A percentile compares a stretch with the other conserved stretches of the same genome.
Evolutionary conservation across 2,113 vertebrate genomes (phyloP).

Genomic region (Festucalex cinctus): DNA sequence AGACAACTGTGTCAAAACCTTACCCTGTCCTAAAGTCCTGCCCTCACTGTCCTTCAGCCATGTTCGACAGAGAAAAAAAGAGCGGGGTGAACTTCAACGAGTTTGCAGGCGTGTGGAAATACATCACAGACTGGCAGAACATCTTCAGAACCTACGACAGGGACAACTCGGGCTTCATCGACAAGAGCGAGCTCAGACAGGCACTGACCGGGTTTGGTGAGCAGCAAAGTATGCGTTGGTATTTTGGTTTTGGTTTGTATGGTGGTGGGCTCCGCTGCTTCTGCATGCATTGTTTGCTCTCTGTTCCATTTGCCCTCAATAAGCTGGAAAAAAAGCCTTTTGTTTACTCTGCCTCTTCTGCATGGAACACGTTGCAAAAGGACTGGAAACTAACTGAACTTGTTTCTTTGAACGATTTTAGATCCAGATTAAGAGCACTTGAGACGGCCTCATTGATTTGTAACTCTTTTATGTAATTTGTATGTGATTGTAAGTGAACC

Average conservation of each 20-base stretch:
- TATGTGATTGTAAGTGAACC: no score
- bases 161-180: slow-evolving; percentile 97
- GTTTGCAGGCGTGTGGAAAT: slow-evolving; percentile 97
- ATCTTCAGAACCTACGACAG: slow-evolving; percentile 96
- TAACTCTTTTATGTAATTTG: no score
- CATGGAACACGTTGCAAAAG: no score
- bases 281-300: neutral
- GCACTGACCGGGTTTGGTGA: slow-evolving; percentile 98
- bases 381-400: no score
- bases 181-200: slow-evolving; percentile 95
- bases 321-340: no score
- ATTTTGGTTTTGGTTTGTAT: slow-evolving; percentile 15
- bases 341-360: no score
- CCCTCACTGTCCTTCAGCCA: slow-evolving; percentile 71
- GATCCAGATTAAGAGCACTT: no score
- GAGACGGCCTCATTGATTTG: no score
- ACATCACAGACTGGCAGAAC: slow-evolving; percentile 98
- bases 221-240: slow-evolving; percentile 55
- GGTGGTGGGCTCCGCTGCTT: slow-evolving; percentile 31
- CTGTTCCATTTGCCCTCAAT: no score
- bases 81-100: slow-evolving; percentile 96
- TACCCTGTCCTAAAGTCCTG: neutral
- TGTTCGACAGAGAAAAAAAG: slow-evolving; percentile 98
- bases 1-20: neutral
- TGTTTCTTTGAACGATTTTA: no score